Evolutionary conservation across 2,888 invertebrate genomes (phyloP).

Genomic region (Ceratothoa steindachneri): DNA sequence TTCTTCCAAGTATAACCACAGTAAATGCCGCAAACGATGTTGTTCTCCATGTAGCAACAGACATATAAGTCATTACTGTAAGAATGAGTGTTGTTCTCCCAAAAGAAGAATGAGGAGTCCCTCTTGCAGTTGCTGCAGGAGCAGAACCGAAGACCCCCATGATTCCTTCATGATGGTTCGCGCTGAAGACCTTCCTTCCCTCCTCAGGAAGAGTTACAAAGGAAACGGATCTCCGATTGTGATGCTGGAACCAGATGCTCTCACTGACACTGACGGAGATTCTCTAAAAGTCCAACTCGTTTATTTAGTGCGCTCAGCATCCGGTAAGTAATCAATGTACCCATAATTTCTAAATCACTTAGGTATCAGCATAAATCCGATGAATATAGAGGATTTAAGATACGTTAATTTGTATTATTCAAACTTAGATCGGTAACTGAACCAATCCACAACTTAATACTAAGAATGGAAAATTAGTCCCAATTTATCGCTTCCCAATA

Average conservation of each 20-base stretch:
- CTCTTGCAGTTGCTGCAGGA: not conserved
- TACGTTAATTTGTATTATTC: no score
- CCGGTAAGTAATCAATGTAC: slow-evolving; percentile 2
- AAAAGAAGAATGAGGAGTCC: no score
- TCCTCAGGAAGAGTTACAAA: not conserved
- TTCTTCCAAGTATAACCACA: not conserved
- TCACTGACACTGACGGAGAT: slow-evolving; percentile 18
- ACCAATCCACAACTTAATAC: no score
- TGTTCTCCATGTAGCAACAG: not conserved
- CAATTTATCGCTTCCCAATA: no score
- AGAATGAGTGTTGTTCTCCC: no score
- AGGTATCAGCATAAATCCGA: no score
- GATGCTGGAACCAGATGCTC: slow-evolving; percentile 5
- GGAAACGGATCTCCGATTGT: not conserved
- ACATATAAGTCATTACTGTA: no score
- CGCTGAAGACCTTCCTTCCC: slow-evolving; percentile 7
- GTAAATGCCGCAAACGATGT: not conserved
- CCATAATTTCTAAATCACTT: no score
- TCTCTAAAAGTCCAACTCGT: slow-evolving; percentile 41
- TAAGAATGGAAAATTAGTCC: no score
- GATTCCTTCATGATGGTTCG: not conserved
- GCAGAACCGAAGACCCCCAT: not conserved
- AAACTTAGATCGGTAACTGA: no score
- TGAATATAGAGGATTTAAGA: no score
- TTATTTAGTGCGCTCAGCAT: slow-evolving; percentile 41